Percentiles rank a stretch among this genome's conserved stretches.
These are phyloP conservation scores for Amblyraja radiata DNA, from an alignment of 2,797 vertebrate species.

Conservation along the genomic window DNA sequence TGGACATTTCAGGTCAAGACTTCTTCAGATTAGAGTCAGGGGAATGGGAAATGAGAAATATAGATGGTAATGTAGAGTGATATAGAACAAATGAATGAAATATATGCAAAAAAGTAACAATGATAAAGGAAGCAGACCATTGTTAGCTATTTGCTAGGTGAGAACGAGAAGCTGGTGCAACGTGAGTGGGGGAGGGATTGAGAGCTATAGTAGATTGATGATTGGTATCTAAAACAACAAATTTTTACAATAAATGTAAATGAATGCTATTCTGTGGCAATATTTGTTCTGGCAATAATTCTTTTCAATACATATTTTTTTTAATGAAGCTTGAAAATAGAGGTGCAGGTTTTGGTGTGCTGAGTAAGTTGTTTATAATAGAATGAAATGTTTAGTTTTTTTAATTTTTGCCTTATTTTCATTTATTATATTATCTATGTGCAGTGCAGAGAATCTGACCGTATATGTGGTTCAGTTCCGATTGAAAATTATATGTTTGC, in stretches of 20 bases:
- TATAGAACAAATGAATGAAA: too few relatives aligned
- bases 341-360: background rate
- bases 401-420: background rate
- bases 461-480: too few relatives aligned
- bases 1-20: too few relatives aligned
- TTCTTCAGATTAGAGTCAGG: too few relatives aligned
- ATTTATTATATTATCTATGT: background rate
- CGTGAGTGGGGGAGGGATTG: too few relatives aligned
- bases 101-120: too few relatives aligned
- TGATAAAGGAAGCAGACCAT: too few relatives aligned
- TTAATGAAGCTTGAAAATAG: background rate
- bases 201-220: background rate
- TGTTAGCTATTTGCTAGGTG: too few relatives aligned
- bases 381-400: background rate
- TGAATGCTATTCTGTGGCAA: background rate
- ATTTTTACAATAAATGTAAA: background rate
- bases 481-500: too few relatives aligned
- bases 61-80: too few relatives aligned
- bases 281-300: background rate
- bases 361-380: conserved; percentile 8
- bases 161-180: too few relatives aligned
- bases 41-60: too few relatives aligned
- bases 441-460: background rate
- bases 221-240: background rate
- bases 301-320: background rate